These are phyloP conservation scores for Periparus ater DNA, from an alignment of 2,797 vertebrate genomes.

Conservation along the genomic window DNA sequence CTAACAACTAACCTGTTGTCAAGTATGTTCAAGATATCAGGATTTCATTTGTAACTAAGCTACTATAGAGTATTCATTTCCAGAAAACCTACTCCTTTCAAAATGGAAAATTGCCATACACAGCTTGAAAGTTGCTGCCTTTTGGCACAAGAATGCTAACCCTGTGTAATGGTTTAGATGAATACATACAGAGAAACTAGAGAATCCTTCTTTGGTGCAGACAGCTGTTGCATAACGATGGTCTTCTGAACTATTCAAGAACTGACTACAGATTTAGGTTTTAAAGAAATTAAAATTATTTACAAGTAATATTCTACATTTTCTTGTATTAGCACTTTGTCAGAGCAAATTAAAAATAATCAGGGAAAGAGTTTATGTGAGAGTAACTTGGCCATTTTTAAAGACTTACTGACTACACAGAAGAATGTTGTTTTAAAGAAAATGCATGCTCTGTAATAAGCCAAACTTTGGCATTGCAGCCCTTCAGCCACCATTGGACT, in stretches of 20 bases:
- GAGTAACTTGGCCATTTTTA: not conserved
- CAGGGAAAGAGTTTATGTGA: not conserved
- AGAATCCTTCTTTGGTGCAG: not conserved
- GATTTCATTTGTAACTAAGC: not conserved
- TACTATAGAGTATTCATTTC: not conserved
- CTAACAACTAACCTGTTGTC: not conserved
- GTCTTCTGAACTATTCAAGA: not conserved
- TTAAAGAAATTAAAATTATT: not conserved
- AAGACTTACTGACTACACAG: not conserved
- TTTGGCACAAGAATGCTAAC: not conserved
- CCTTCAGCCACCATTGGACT: not conserved
- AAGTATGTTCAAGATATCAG: not conserved
- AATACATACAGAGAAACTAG: not conserved
- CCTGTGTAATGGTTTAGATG: not conserved
- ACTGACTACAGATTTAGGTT: not conserved
- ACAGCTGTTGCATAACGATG: not conserved
- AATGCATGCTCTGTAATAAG: not conserved
- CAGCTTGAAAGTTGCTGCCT: not conserved
- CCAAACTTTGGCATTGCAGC: not conserved
- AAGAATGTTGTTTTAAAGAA: not conserved
- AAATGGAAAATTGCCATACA: not conserved
- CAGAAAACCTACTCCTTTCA: not conserved
- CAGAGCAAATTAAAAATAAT: not conserved
- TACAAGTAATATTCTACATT: not conserved
- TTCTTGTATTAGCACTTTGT: not conserved